phyloP scores from a whole-genome alignment of 2,888 invertebrate species.

The Podabrus alpinus region DNA sequence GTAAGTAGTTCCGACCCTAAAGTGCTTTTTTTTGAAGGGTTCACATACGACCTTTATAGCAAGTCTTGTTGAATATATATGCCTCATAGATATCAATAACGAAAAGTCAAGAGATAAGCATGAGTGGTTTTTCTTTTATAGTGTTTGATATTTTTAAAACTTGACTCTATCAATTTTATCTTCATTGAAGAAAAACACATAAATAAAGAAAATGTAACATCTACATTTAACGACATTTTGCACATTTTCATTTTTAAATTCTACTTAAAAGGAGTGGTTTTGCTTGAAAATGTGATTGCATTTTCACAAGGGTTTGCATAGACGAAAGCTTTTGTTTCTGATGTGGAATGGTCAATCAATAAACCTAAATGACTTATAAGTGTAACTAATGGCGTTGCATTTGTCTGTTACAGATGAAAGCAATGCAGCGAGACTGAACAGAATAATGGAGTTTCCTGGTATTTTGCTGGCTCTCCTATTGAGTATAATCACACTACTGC shows the following conservation, averaged over 20 bases:
- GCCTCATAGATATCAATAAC: slow-evolving; percentile 25
- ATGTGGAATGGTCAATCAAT: neutral
- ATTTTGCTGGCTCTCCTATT: slow-evolving; percentile 42
- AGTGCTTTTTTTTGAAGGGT: slow-evolving; percentile 9
- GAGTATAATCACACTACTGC: slow-evolving; percentile 36
- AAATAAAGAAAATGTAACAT: neutral
- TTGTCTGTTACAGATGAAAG: slow-evolving; percentile 25
- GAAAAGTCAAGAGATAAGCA: slow-evolving; percentile 26
- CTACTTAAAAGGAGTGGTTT: neutral
- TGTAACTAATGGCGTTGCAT: slow-evolving; percentile 5
- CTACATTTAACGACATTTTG: neutral
- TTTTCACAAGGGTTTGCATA: neutral
- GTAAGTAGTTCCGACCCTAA: slow-evolving; percentile 7
- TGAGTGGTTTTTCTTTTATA: slow-evolving; percentile 20
- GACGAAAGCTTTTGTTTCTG: neutral
- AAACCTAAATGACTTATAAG: neutral
- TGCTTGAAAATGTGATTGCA: neutral
- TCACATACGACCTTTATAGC: slow-evolving; percentile 27
- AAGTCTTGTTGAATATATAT: slow-evolving; percentile 26
- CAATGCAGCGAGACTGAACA: slow-evolving; percentile 34
- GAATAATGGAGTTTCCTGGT: slow-evolving; percentile 42
- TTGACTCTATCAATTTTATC: neutral
- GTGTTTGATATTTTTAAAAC: neutral
- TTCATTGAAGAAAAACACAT: neutral
- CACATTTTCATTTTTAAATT: neutral